Percentiles rank a stretch among this genome's conserved stretches.
phyloP scores from a whole-genome alignment of 2,888 invertebrate genomes.

The Ernsta delagoae region DNA sequence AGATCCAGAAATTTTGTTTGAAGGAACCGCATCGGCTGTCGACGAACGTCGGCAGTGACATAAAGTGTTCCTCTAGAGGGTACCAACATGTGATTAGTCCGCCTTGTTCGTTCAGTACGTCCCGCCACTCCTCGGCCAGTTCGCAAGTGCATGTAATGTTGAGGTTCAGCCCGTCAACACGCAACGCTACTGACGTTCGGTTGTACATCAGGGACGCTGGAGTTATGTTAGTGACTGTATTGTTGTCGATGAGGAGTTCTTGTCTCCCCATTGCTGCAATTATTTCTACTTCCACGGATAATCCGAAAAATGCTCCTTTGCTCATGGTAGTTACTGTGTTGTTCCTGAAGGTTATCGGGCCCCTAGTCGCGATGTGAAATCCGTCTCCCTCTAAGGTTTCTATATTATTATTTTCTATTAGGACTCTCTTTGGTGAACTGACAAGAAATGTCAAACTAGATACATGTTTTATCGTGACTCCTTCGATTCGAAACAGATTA shows the following conservation, averaged over 20 bases:
- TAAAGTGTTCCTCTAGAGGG: constrained; percentile 63
- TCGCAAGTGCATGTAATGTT: constrained; percentile 86
- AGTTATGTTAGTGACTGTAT: constrained; percentile 83
- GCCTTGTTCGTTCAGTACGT: constrained; percentile 63
- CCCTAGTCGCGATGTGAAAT: constrained; percentile 86
- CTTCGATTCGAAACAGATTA: constrained; percentile 87
- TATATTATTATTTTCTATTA: constrained; percentile 85
- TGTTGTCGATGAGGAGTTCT: constrained; percentile 86
- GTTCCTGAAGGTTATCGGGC: constrained; percentile 87
- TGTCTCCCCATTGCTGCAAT: constrained; percentile 70
- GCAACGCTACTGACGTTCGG: constrained; percentile 79
- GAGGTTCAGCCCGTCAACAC: constrained; percentile 85
- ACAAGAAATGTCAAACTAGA: constrained; percentile 89
- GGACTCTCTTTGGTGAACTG: constrained; percentile 85
- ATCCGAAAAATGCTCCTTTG: constrained; percentile 87
- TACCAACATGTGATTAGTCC: constrained; percentile 74
- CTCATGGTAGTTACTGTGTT: constrained; percentile 85
- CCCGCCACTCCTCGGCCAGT: constrained; percentile 68
- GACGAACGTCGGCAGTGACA: constrained; percentile 70
- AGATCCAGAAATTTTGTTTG: constrained; percentile 78
- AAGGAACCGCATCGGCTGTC: constrained; percentile 73
- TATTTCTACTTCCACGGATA: constrained; percentile 78
- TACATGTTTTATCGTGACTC: constrained; percentile 86
- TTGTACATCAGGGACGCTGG: constrained; percentile 86
- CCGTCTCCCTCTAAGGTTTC: constrained; percentile 87